Evolutionary conservation across 2,888 invertebrate genomes (phyloP), one percentile per base, ranked within the genome.

Genomic region (Spisula solida): DNA sequence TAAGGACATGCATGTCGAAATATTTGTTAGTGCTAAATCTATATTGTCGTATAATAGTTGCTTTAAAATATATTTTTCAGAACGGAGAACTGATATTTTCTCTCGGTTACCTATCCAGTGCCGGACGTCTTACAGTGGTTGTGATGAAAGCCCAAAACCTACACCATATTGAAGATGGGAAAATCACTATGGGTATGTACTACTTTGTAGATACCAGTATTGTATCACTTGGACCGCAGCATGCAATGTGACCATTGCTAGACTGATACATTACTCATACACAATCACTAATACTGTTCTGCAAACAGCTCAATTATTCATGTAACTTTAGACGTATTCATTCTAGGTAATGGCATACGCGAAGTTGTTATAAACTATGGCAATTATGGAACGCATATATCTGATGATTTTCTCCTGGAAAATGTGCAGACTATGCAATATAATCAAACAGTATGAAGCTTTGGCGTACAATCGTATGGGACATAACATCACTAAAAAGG

Each of bases 81-180:
- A 93, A 93, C 25, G 96, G 96, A 10, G 98, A 99, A 96, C 97
- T 99, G 48, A 97, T 98, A 92, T 97, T 99, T 85, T 98, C 98
- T 0, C 97, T 99, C 48, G 98, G 98, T 91, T 99, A 98, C 96
- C 97, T 99, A 93, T 98, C 98, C 20, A 98, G 98, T 87, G 98
- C 98, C 1, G 98, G 98, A 96, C 97, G 98, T 85, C 97, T 98
- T 31, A 98, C 98, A 0, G 98, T 98, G 10, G 98, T 98, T 1
- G 97, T 98, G 34, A 97, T 98, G 96, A 98, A 98, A 96, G 99
- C 98, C 8, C 97, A 98, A 94, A 98, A 99, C 96, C 97, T 99
- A 8, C 87, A 92, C 75, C 94, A 94, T 56, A 83, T 91, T 0
- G 95, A 95, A 18, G 94, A 95, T 34, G 92, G 93, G 16, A 95